Percentiles rank a stretch among this genome's conserved stretches.
Conservation (phyloP, 2,888 invertebrate genomes). For the Rhamnusium bicolor region DNA sequence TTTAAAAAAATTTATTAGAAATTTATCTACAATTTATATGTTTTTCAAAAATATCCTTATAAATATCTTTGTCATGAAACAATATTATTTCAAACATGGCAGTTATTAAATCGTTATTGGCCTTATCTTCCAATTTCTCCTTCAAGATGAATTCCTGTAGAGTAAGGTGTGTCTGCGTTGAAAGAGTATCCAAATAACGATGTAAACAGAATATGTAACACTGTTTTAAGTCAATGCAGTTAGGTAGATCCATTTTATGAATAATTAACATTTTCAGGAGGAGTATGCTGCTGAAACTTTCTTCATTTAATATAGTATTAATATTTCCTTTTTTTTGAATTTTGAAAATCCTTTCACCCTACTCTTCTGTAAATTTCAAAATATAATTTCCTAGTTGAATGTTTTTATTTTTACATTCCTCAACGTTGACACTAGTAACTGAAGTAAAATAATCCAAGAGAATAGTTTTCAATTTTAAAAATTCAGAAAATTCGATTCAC, state of each 20-base stretch:
- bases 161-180: not conserved
- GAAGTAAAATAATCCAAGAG: not conserved
- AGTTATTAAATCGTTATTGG: not conserved
- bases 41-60: not conserved
- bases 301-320: not conserved
- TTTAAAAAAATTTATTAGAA: too few species aligned
- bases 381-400: not conserved
- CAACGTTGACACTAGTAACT: not conserved
- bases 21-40: not conserved
- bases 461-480: not conserved
- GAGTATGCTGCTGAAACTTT: not conserved
- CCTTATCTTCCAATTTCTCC: not conserved
- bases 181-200: not conserved
- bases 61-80: not conserved
- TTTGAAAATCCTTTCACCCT: not conserved
- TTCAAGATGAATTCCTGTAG: not conserved
- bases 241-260: not conserved
- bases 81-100: not conserved
- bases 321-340: not conserved
- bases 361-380: not conserved
- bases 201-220: not conserved
- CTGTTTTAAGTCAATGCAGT: not conserved
- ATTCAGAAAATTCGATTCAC: not conserved
- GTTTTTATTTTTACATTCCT: conserved; percentile 13
- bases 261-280: not conserved